Evolutionary conservation across 2,888 invertebrate species (phyloP).

Genomic region (Ernsta delagoae): DNA sequence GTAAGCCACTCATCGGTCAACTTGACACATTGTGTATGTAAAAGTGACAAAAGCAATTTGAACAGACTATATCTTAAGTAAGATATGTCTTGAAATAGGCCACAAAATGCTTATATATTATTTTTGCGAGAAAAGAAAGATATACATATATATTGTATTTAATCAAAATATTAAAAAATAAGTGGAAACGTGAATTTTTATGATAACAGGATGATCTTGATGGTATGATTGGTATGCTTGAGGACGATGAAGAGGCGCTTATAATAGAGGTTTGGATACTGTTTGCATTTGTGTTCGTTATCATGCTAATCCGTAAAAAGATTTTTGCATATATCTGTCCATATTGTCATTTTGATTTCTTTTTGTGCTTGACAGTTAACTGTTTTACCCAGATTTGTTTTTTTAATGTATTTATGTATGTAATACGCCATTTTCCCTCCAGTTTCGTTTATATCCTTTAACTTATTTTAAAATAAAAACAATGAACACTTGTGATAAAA

Average conservation of each 20-base stretch:
- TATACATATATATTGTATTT: too few species aligned
- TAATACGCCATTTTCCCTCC: constrained; percentile 3
- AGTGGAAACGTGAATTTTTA: constrained; percentile 47
- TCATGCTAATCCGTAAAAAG: constrained; percentile 53
- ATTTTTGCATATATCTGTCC: constrained; percentile 35
- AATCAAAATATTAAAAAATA: too few species aligned
- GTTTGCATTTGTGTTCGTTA: constrained; percentile 47
- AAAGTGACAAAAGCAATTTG: too few species aligned
- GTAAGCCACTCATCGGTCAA: too few species aligned
- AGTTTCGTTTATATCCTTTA: too few species aligned
- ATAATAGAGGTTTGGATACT: constrained; percentile 77
- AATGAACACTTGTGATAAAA: too few species aligned
- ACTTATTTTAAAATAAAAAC: too few species aligned
- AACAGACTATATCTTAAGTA: too few species aligned
- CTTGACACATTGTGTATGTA: too few species aligned
- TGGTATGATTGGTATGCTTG: constrained; percentile 85
- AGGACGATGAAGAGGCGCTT: constrained; percentile 83
- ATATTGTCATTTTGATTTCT: neutral
- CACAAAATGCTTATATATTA: too few species aligned
- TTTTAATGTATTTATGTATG: constrained; percentile 1
- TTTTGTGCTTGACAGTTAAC: constrained; percentile 1
- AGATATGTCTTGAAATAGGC: too few species aligned
- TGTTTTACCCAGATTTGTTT: neutral
- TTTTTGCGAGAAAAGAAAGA: too few species aligned
- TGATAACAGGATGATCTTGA: constrained; percentile 83